A percentile compares a stretch with the other conserved stretches of the same genome.
phyloP scores from a whole-genome alignment of 2,113 vertebrate genomes.

The Eretmochelys imbricata region DNA sequence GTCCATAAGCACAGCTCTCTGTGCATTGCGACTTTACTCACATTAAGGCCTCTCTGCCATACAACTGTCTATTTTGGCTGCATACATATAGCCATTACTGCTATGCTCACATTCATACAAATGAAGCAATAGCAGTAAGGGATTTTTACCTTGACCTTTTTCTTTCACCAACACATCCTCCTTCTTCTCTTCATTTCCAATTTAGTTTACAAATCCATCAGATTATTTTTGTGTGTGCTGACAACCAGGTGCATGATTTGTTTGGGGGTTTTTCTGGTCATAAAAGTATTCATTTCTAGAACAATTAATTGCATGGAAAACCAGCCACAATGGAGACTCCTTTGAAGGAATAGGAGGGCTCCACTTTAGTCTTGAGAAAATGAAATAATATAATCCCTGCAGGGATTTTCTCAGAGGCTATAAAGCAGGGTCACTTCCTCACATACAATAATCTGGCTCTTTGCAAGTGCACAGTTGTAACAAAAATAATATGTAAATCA shows the following conservation, averaged over 20 bases:
- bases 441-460: fast-evolving
- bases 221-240: neutral
- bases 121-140: neutral
- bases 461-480: neutral
- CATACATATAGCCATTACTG: neutral
- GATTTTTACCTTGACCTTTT: constrained; percentile 14
- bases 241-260: neutral
- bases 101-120: neutral
- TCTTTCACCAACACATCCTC: neutral
- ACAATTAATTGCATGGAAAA: neutral
- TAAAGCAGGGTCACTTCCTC: neutral
- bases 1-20: constrained; percentile 17
- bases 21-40: constrained; percentile 5
- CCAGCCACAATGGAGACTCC: neutral
- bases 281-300: neutral
- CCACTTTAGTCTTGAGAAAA: neutral
- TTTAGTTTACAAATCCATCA: neutral
- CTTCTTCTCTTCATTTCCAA: neutral
- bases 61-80: neutral
- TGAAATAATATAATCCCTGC: neutral
- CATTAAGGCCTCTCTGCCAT: neutral
- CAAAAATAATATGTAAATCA: neutral
- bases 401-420: neutral
- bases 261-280: neutral
- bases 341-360: neutral